phyloP scores from a whole-genome alignment of 2,113 vertebrate genomes.

The Tinamus guttatus region DNA sequence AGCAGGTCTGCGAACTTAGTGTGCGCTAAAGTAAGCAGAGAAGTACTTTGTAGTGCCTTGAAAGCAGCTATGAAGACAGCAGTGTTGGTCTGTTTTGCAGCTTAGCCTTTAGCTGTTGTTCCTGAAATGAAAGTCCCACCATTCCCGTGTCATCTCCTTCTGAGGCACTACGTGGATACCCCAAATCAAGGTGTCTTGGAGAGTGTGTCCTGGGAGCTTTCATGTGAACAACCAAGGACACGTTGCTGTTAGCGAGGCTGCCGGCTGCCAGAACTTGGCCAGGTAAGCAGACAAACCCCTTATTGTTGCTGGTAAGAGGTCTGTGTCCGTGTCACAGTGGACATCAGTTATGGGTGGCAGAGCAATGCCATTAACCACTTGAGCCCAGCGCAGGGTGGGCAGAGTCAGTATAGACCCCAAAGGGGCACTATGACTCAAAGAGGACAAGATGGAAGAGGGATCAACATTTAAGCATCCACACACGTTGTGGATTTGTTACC shows the following conservation, averaged over 20 bases:
- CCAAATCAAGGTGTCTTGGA: fast-evolving
- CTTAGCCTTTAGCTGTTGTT: neutral
- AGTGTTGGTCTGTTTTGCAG: neutral
- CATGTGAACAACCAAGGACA: fast-evolving
- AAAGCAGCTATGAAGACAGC: neutral
- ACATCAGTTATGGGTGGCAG: fast-evolving
- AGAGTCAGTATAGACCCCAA: neutral
- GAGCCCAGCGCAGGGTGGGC: neutral
- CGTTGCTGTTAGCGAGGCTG: neutral
- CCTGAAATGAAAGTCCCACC: neutral
- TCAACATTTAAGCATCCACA: neutral
- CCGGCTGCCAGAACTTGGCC: neutral
- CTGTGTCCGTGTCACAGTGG: neutral
- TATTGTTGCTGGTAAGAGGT: neutral
- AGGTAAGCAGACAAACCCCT: neutral
- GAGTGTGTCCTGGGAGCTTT: neutral
- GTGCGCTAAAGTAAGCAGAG: neutral
- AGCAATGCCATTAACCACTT: neutral
- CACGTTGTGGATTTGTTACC: neutral
- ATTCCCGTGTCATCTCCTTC: neutral
- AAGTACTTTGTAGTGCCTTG: neutral
- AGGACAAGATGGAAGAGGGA: neutral
- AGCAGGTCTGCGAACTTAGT: neutral
- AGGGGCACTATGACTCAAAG: neutral
- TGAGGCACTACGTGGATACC: neutral